These are phyloP conservation scores for Chionis minor DNA, from an alignment of 2,113 vertebrate species.

Conservation along the genomic window DNA sequence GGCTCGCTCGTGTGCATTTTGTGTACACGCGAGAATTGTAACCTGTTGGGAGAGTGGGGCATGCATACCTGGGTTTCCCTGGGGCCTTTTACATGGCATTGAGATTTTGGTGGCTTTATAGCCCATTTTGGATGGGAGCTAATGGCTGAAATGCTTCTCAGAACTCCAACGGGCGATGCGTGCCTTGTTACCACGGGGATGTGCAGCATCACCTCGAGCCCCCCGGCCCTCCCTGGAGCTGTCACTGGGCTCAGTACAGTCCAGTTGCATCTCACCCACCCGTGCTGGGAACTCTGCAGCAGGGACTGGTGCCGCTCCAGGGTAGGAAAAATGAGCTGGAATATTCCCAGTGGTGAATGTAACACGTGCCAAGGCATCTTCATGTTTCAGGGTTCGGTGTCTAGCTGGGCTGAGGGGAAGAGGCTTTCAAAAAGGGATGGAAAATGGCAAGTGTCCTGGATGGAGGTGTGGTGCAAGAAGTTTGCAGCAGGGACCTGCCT, in stretches of 20 bases:
- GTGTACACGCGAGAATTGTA: neutral
- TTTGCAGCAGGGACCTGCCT: neutral
- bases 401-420: neutral
- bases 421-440: neutral
- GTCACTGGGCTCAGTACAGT: fast-evolving
- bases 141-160: neutral
- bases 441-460: neutral
- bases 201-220: neutral
- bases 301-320: neutral
- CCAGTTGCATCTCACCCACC: neutral
- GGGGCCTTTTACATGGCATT: neutral
- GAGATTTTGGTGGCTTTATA: neutral
- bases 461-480: neutral
- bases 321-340: neutral
- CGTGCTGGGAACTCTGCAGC: neutral
- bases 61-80: neutral
- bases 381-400: neutral
- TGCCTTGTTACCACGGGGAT: neutral
- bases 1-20: neutral
- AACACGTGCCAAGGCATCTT: neutral
- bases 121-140: neutral
- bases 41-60: neutral
- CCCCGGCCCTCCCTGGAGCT: neutral
- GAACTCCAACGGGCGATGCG: neutral
- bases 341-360: neutral